phyloP scores from a whole-genome alignment of 2,797 vertebrate genomes.

The Emydoidea blandingii region DNA sequence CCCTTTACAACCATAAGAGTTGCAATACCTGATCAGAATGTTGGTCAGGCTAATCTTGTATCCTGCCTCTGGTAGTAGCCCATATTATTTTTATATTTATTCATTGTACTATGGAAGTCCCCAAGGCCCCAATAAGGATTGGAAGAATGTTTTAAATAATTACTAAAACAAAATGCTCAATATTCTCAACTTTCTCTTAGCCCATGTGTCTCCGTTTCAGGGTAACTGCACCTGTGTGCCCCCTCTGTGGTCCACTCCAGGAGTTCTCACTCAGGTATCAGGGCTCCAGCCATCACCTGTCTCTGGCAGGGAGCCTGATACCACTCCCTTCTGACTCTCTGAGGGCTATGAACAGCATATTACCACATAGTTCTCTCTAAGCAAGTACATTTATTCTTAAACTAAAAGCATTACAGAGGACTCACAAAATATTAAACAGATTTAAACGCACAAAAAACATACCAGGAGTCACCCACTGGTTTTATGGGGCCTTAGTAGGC shows the following conservation, averaged over 20 bases:
- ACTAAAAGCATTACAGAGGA: not conserved
- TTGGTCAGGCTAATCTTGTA: not conserved
- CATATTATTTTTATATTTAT: not conserved
- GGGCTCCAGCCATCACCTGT: not conserved
- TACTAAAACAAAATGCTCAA: not conserved
- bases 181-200: conserved; percentile 29
- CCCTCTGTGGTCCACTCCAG: too few species aligned
- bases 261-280: too few species aligned
- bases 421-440: not conserved
- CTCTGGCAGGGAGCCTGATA: not conserved
- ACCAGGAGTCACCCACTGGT: not conserved
- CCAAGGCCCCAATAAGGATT: not conserved
- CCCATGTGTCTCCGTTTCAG: not conserved
- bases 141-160: conserved; percentile 9
- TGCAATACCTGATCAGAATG: conserved; percentile 20
- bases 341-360: not conserved
- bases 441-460: not conserved
- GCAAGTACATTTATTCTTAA: not conserved
- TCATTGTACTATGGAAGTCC: not conserved
- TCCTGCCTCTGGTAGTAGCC: not conserved
- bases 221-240: not conserved
- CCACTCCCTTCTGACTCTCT: not conserved
- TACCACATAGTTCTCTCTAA: not conserved
- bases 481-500: not conserved
- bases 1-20: not conserved